Base-by-base conservation (phyloP, 2,113 vertebrate species). In the Martes martes region DNA sequence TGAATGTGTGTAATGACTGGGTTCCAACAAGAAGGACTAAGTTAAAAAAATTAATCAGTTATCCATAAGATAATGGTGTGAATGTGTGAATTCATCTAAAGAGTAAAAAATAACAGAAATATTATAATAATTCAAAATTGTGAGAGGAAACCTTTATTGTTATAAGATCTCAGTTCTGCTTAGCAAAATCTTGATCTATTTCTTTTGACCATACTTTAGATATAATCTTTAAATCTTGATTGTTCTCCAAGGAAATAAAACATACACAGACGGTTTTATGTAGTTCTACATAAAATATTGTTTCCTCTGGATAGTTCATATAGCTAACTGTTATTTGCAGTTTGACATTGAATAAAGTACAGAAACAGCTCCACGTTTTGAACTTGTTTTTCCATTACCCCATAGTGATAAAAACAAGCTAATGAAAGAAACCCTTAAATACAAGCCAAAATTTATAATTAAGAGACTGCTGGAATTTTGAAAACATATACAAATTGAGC, bases 191-290 rank as follows among this genome's bases (percentile, higher is more conserved):
- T n/a, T 63, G 50, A 89, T 89, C 45, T 52, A 57, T 95, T 97
- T 96, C 55, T 94, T 81, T 78, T 16, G 33, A 50, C 33, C 14
- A 50, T 71, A 63, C 55, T 82, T 97, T 47, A 59, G 47, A 28
- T 83, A 97, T 96, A 94, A 92, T 95, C 89, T 96, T 97, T 92
- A 85, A 96, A 33, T 92, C 69, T 97, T 92, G 90, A 76, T 82
- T 92, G 24, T 93, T 94, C 55, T 97, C 78, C 33, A 61, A 85
- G 92, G 92, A 92, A 93, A 50, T 88, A 55, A 94, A 91, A 92
- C 47, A 52, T 67, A 86, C 65, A n/a, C 52, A 89, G 91, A 95
- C 59, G 14, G 67, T 92, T 92, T 87, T 87, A 57, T 90, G 84
- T 11, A 91, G 63, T 76, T 85, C 31, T 93, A 90, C 33, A 63